These are phyloP conservation scores for Iselma pallidipennis DNA, from an alignment of 2,888 invertebrate genomes.

Conservation along the genomic window DNA sequence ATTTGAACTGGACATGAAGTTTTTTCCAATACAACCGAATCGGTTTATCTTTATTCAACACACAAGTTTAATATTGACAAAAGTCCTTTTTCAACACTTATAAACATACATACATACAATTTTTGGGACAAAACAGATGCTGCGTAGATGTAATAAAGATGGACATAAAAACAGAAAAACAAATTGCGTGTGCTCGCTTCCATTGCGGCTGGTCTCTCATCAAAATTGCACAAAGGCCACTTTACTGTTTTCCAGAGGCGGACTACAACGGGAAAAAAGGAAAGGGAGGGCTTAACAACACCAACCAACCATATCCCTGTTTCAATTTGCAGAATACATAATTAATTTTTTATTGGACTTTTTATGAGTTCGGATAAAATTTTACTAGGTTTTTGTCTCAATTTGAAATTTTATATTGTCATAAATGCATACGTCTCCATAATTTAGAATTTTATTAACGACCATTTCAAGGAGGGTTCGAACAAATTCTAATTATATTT, in stretches of 20 bases:
- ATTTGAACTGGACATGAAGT: conserved; percentile 21
- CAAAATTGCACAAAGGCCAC: conserved; percentile 37
- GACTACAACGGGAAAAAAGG: conserved; percentile 19
- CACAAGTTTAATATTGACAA: not conserved
- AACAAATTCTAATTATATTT: conserved; percentile 7
- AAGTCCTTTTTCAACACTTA: conserved; percentile 15
- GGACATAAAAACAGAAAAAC: conserved; percentile 44
- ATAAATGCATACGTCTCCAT: conserved; percentile 6
- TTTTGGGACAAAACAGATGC: conserved; percentile 33
- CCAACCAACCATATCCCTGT: conserved; percentile 14
- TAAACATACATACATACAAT: too few species aligned
- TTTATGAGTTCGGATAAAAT: conserved; percentile 21
- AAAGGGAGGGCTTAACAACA: not conserved
- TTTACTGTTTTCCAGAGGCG: conserved; percentile 31
- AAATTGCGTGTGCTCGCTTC: conserved; percentile 37
- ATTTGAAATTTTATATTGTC: conserved; percentile 23
- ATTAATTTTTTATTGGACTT: conserved; percentile 30
- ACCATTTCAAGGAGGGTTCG: not conserved
- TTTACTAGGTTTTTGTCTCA: conserved; percentile 23
- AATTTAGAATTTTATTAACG: conserved; percentile 3
- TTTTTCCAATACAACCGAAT: conserved; percentile 4
- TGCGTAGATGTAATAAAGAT: conserved; percentile 43
- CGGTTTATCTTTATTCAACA: not conserved
- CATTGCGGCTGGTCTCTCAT: conserved; percentile 33
- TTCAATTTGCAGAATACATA: conserved; percentile 32